Base-by-base conservation (phyloP, 2,113 vertebrate genomes). In the Lagopus muta region DNA sequence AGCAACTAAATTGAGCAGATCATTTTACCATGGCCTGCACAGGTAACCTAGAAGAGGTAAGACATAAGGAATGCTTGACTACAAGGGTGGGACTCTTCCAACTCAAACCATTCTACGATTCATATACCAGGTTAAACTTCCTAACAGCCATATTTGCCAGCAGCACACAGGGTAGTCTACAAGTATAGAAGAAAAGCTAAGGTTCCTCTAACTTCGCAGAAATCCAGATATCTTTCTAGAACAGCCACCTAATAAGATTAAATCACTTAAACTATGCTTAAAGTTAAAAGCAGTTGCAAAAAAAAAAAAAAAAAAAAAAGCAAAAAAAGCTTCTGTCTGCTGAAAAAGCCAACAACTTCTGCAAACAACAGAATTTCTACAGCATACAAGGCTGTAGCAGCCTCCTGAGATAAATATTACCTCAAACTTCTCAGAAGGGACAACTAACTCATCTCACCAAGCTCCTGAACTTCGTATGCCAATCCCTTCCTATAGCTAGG, bases 21-120 rank as follows among this genome's bases (percentile, higher is more conserved):
- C 0, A 0, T 19, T 40, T 40, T 40, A 64, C 38, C 61, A 64
- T 7, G 3, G 17, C 16, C 38, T 40, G 25, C 10, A 40, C 3
- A 58, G 55, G 32, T 28, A 40, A 38, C 36, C 60, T 18, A 38
- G 18, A 62, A 27, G 36, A 64, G 25, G 27, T 64, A 8, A 64
- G 61, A 64, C 61, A 64, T 28, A 64, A 64, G 61, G 36, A 64
- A 40, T 18, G 11, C 61, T 64, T 12, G 11, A 19, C 16, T 40
- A 8, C 13, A 17, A 64, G 36, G 38, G 38, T 40, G 38, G 25
- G 38, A 28, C 38, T 25, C 60, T 16, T 40, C 61, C 24, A 38
- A 64, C 61, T 27, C 61, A 64, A 28, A 28, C 61, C 38, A 28
- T 40, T 19, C 16, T 19, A 27, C 18, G 25, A 64, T 42, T 86